phyloP scores from a whole-genome alignment of 2,797 vertebrate genomes.

The Macrochelys suwanniensis region DNA sequence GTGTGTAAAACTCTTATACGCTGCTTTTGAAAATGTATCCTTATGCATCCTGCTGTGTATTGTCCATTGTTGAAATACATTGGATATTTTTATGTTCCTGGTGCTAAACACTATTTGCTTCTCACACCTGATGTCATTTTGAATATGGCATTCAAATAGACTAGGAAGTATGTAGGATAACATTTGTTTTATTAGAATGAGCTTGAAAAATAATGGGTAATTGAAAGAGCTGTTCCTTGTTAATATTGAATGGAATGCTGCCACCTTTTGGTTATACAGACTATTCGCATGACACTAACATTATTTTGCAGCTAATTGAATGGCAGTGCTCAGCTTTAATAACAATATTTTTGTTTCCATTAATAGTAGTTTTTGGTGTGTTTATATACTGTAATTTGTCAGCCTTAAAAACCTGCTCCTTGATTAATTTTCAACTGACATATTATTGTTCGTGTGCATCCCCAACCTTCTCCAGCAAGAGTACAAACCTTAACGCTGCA shows the following conservation, averaged over 20 bases:
- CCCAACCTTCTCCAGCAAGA: not conserved
- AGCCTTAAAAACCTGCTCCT: not conserved
- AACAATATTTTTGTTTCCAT: not conserved
- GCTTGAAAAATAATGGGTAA: not conserved
- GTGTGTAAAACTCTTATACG: fast-evolving
- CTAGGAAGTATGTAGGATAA: not conserved
- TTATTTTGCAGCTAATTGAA: not conserved
- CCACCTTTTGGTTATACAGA: slow-evolving; percentile 46
- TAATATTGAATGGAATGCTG: slow-evolving; percentile 41
- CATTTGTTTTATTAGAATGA: not conserved
- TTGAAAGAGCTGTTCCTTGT: not conserved
- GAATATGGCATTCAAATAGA: not conserved
- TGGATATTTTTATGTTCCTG: not conserved
- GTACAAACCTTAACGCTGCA: not conserved
- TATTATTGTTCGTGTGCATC: fast-evolving
- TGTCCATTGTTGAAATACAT: not conserved
- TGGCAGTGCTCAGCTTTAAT: not conserved
- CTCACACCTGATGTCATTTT: not conserved
- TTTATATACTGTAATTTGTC: fast-evolving
- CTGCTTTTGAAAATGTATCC: not conserved
- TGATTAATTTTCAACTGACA: not conserved
- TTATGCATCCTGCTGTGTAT: fast-evolving
- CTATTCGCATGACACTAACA: not conserved
- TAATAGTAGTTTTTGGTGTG: fast-evolving
- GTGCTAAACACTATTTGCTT: fast-evolving